Base-by-base conservation (phyloP, 2,113 vertebrate species). In the Anolis sagrei region DNA sequence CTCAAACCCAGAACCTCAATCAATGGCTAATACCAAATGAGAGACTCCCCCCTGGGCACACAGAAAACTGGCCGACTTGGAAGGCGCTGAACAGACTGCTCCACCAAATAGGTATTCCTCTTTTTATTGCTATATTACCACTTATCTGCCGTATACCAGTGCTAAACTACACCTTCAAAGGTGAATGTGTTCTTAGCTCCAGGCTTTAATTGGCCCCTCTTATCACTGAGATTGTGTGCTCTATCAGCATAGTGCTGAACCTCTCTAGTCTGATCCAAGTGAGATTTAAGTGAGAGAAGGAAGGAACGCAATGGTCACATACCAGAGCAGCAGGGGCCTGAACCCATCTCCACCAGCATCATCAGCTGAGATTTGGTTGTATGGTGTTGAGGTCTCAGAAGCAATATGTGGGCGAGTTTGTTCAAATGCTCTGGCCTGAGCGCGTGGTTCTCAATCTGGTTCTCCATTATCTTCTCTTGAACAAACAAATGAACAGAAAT, bases 301-400 rank as follows among this genome's bases (percentile, higher is more conserved):
- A 54, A 27, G 29, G 21, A 3, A 29, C 34, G 49, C 32, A 16
- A 51, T 5, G 25, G 32, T 13, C 7, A 89, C 94, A 89, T 87
- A 97, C 97, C 94, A 87, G 2, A 36, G 75, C 95, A 96, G 32
- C 95, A 96, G 32, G 84, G 83, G 75, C 84, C 68, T 61, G 76
- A 19, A 8, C 86, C 0, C 0, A 95, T 76, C 27, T 93, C 85
- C 0, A 82, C 0, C 0, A 95, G 80, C 8, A 69, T 48, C 84
- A 5, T 49, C 72, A 93, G 92, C 0, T 29, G 86, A 62, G 92
- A 69, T 80, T 74, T 91, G 76, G 88, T 93, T 23, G 91, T 89
- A 49, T 94, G 92, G 48, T 97, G 97, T 82, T 32, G 87, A 0
- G 96, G 96, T 91, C 89, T 95, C 87, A 91, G 87, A 81, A 97